Evolutionary conservation across 2,797 vertebrate genomes (phyloP), one percentile per base, ranked within the genome.

Genomic region (Mycteria americana): DNA sequence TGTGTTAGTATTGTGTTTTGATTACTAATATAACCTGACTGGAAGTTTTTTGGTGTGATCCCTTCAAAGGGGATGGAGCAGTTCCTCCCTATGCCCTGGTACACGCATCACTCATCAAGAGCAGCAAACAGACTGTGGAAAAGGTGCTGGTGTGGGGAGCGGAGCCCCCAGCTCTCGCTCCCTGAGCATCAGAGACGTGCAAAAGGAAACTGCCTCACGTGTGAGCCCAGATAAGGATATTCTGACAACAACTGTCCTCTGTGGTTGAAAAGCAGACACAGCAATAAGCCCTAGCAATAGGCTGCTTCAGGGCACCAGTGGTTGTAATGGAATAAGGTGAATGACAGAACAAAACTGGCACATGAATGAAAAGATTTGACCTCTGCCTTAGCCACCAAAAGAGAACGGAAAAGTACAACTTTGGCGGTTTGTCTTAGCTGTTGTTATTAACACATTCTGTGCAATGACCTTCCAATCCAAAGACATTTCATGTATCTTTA

Each of bases 91-190:
- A 0, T 16, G 37, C 37, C 46, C 63, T 54, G 10, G 5, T 4
- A 59, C 22, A 7, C 0, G 0, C 1, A 0, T 64, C 27, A 1
- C 25, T 51, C 39, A 30, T 11, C 7, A 11, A 5, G 22, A 54
- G 59, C 79, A 57, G 60, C 82, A 28, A 27, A 31, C 77, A 10
- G 51, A 45, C n/a, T 16, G 16, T 31, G 54, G 50, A 37, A 17
- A 15, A 62, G 28, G 24, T 5, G 43, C 57, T 23, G 74, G 3
- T 33, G 35, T 39, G 22, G 35, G 22, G 27, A 50, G 13, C 7
- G 30, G 14, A 84, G 70, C 30, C 43, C 62, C 53, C 48, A 50
- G 62, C 16, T 13, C 48, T 13, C 3, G 0, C 27, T 24, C 10
- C 37, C 46, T 25, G 51, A 68, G 48, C 35, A 4, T 2, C 21